These are phyloP conservation scores for Aldabrachelys gigantea DNA, from an alignment of 2,113 vertebrate species.

Conservation along the genomic window DNA sequence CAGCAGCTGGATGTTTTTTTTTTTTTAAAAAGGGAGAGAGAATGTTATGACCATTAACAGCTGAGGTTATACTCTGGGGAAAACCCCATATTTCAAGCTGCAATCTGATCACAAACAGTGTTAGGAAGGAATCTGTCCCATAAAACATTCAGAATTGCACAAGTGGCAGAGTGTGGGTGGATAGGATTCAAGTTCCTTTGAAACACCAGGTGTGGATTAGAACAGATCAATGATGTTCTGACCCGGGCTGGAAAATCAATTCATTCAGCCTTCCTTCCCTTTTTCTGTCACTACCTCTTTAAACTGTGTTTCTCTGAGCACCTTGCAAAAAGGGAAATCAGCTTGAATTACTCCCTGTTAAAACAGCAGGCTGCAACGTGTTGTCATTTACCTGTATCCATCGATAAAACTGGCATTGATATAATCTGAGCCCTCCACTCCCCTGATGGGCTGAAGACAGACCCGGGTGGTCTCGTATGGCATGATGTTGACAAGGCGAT, in stretches of 20 bases:
- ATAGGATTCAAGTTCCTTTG: background rate
- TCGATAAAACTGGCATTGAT: constrained; percentile 98
- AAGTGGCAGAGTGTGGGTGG: background rate
- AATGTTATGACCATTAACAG: background rate
- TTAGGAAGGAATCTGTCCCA: fast-evolving
- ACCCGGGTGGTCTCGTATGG: constrained; percentile 96
- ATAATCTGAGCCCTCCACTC: constrained; percentile 96
- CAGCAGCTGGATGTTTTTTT: background rate
- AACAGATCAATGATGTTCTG: background rate
- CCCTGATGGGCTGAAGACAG: constrained; percentile 97
- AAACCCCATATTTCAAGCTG: background rate
- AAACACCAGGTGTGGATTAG: background rate
- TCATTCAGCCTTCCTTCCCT: background rate
- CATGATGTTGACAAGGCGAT: constrained; percentile 99
- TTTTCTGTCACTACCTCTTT: background rate
- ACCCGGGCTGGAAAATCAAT: background rate
- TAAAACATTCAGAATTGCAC: background rate
- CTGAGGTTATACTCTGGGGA: background rate
- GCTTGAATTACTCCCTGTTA: fast-evolving
- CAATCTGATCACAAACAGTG: background rate
- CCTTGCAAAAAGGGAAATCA: background rate
- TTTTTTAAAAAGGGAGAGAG: background rate
- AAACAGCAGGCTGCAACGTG: fast-evolving
- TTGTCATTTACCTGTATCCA: constrained; percentile 87
- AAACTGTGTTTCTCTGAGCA: background rate